Base-by-base conservation (phyloP, 2,113 vertebrate genomes). In the Propithecus coquereli region DNA sequence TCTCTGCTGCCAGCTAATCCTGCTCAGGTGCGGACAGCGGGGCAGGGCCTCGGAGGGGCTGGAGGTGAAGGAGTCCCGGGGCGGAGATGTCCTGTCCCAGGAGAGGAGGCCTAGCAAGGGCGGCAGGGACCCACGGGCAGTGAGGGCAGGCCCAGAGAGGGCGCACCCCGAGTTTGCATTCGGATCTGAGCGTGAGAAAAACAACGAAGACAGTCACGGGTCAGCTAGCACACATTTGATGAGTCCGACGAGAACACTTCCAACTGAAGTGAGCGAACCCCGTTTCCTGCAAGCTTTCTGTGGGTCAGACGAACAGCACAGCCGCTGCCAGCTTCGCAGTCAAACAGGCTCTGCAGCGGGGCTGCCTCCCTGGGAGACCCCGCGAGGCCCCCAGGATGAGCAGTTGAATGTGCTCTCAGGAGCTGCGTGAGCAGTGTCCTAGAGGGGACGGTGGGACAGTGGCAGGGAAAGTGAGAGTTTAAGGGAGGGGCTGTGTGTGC, bases 391-490 rank as follows among this genome's bases (percentile, higher is more conserved):
- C 45, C 0, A 9, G 34, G 73, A 65, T 89, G 45, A 37, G 13
- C 54, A 17, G 37, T 27, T 43, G 68, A 50, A 12, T 11, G 16
- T 2, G 34, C 57, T 6, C 66, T 30, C 18, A 8, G 84, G 84
- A 30, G 12, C 52, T 40, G 52, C 14, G 0, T 71, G 27, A 8
- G 54, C 71, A 17, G 63, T 22, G 20, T 6, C 77, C 43, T 18
- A 40, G 45, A n/a, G 20, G 73, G 32, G 30, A 27, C n/a, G 0
- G 50, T 40, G 37, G 70, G 17, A 16, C 73, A 10, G 59, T 23
- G 17, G 16, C 5, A 1, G 32, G n/a, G 52, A 0, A 5, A 3
- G 17, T 1, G 12, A 18, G 77, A 34, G 61, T 16, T 23, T 30
- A 50, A 43, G 71, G 61, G 43, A 32, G 13, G 9, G 34, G 22